Evolutionary conservation across 2,888 invertebrate species (phyloP), one percentile per base, ranked within the genome.

Genomic region (Drosophila anceps): DNA sequence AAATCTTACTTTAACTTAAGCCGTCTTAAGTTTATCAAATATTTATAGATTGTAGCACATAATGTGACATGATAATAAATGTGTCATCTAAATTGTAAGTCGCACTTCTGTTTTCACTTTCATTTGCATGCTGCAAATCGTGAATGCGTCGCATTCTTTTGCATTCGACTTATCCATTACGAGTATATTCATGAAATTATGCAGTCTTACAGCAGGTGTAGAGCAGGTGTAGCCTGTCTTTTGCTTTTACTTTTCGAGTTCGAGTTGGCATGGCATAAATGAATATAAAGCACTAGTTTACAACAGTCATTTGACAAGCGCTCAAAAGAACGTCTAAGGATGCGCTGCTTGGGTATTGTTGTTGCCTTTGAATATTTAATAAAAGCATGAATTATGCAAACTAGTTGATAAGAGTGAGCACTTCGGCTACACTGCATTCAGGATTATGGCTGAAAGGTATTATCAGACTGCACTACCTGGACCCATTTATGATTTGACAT

Each of bases 331-430:
- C 27, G 31, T 46, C 54, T 27, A 53, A 60, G 74, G 60, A 63
- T 63, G 57, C 51, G 63, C 74, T 43, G 62, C 58, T 46, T 60
- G 57, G 48, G 44, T n/a, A 53, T 46, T 50, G 67, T 55, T 79
- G 64, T 66, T 71, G 64, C 57, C 57, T 67, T 72, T 80, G 78
- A 57, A 86, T 74, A 77, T 85, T 81, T 84, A 80, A 76, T 80
- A 84, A 71, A 65, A 72, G 61, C 81, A 81, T 87, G 81, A 84
- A 87, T 84, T 84, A 84, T 84, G 84, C 88, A 76, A 76, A 84
- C 43, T 69, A 67, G 74, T 65, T 64, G 79, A 69, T 71, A 60
- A 67, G 59, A 43, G 63, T 29, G 41, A n/a, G 54, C 54, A 9
- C 24, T 24, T 33, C 6, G 39, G 27, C 29, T 37, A 15, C 57